Percentiles rank a stretch among this genome's conserved stretches.
Conservation (phyloP, 2,797 vertebrate species). For the Morelia viridis region DNA sequence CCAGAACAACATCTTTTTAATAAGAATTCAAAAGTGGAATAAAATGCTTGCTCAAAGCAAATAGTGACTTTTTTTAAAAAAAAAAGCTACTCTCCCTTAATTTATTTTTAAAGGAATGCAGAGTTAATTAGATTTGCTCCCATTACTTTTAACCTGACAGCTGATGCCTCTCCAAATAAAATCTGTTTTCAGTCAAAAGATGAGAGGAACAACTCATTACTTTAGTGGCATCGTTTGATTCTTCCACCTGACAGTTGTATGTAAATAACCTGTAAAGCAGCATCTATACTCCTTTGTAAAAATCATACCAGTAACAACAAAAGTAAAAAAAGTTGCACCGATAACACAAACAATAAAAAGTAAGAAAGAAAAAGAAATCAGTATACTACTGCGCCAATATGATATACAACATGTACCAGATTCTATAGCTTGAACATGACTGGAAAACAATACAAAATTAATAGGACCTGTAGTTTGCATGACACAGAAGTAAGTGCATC, state of each 20-base stretch:
- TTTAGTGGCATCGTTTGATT: neutral
- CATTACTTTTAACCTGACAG: neutral
- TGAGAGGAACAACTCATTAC: neutral
- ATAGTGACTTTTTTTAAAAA: neutral
- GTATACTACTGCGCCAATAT: too few relatives aligned
- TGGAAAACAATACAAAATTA: neutral
- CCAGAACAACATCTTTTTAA: constrained; percentile 22
- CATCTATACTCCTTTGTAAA: neutral
- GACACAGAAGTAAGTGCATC: neutral
- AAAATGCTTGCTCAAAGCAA: constrained; percentile 7
- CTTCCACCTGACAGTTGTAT: neutral
- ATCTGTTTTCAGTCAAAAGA: neutral
- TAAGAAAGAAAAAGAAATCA: neutral
- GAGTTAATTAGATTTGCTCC: constrained; percentile 18
- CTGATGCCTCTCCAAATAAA: neutral
- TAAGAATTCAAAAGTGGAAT: constrained; percentile 5
- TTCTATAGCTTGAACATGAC: neutral
- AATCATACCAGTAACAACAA: neutral
- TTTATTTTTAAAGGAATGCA: neutral
- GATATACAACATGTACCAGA: neutral
- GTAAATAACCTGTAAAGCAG: neutral
- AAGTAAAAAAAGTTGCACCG: neutral
- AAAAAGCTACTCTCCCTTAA: neutral
- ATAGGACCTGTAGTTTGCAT: neutral
- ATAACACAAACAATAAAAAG: neutral